phyloP scores from a whole-genome alignment of 2,113 vertebrate species.

The human region DNA sequence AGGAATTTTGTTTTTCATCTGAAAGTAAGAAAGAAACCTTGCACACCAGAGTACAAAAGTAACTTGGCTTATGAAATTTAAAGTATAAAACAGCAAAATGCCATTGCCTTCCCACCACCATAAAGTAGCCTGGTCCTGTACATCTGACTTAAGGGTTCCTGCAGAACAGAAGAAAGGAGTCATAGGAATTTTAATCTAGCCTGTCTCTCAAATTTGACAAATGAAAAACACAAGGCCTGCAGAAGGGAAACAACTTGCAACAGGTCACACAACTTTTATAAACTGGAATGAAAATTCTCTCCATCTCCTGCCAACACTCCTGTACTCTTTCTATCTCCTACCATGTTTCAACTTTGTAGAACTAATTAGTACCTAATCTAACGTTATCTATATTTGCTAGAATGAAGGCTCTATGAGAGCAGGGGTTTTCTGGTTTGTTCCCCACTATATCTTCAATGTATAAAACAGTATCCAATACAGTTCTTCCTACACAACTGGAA shows the following conservation, averaged over 20 bases:
- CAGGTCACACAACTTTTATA: not conserved
- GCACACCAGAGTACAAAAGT: not conserved
- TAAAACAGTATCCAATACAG: not conserved
- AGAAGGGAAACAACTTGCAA: not conserved
- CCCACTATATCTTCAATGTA: not conserved
- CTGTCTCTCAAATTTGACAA: not conserved
- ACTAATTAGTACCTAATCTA: not conserved
- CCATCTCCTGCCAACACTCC: not conserved
- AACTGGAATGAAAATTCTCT: not conserved
- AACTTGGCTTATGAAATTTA: not conserved
- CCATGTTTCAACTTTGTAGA: not conserved
- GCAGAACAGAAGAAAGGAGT: not conserved
- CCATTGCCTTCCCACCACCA: not conserved
- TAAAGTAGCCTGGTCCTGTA: not conserved
- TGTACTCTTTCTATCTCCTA: too few relatives aligned
- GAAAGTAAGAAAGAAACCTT: not conserved
- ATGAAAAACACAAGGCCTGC: not conserved
- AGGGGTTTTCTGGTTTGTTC: not conserved
- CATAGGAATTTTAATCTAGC: not conserved
- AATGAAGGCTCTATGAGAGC: not conserved
- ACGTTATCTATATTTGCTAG: not conserved
- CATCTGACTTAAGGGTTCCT: not conserved
- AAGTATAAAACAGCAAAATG: not conserved
- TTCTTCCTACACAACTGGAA: not conserved
- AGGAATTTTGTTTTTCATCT: not conserved